Evolutionary conservation across 2,797 vertebrate species (phyloP).

Genomic region (Florisuga fusca): DNA sequence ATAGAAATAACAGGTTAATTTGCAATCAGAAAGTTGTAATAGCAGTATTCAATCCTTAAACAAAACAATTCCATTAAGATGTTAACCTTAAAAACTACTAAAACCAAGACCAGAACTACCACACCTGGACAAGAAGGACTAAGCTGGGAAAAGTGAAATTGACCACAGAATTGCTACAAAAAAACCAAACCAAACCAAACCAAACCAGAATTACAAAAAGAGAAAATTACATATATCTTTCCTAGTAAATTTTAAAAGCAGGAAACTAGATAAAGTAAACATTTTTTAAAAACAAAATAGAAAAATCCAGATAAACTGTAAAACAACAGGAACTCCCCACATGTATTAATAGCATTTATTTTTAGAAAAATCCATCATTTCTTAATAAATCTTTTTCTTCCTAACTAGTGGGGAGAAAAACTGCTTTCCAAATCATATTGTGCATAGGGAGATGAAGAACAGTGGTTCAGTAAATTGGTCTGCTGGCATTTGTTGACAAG

Average conservation of each 20-base stretch:
- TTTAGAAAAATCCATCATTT: neutral
- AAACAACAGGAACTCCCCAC: neutral
- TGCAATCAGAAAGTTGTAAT: neutral
- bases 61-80: neutral
- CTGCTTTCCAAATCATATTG: neutral
- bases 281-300: neutral
- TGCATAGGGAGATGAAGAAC: neutral
- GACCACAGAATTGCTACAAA: neutral
- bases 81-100: neutral
- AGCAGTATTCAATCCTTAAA: neutral
- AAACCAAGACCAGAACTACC: neutral
- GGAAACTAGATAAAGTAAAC: neutral
- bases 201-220: neutral
- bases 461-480: neutral
- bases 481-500: neutral
- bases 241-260: neutral
- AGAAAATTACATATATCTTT: neutral
- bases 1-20: neutral
- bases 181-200: neutral
- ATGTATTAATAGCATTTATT: neutral
- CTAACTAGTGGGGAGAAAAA: neutral
- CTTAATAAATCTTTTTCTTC: neutral
- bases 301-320: neutral
- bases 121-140: neutral
- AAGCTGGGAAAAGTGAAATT: neutral